Evolutionary conservation across 2,113 vertebrate genomes (phyloP).

Genomic region (Atractosteus spatula): DNA sequence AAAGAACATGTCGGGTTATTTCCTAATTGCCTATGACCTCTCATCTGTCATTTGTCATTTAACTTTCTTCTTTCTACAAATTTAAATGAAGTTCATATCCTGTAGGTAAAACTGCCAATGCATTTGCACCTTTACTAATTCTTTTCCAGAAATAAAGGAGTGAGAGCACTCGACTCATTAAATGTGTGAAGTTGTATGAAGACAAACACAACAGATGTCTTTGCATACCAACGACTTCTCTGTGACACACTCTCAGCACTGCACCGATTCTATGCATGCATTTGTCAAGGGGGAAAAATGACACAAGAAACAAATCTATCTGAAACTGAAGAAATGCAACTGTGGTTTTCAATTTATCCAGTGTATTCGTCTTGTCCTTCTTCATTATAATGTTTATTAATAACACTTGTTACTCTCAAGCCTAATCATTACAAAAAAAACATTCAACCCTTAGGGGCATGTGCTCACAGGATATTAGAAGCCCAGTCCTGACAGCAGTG

Average conservation of each 20-base stretch:
- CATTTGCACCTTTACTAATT: background rate
- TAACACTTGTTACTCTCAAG: conserved; percentile 1
- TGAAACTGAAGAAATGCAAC: background rate
- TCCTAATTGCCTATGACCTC: no score
- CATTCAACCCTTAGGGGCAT: background rate
- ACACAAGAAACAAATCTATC: conserved; percentile 7
- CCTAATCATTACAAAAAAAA: conserved; percentile 2
- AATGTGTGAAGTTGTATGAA: no score
- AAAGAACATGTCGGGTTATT: no score
- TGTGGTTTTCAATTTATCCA: conserved; percentile 4
- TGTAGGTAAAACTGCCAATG: no score
- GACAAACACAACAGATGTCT: background rate
- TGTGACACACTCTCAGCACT: background rate
- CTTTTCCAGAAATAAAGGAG: background rate
- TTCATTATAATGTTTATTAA: conserved; percentile 10
- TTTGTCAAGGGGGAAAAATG: background rate
- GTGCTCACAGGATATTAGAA: no score
- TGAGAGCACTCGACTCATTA: no score
- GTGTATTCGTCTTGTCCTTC: background rate
- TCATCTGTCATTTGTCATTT: no score
- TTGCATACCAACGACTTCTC: background rate
- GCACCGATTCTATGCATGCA: background rate
- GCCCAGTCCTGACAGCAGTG: no score
- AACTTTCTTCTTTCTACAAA: no score
- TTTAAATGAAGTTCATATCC: no score